Evolutionary conservation across 2,888 invertebrate species (phyloP), one percentile per base, ranked within the genome.

Genomic region (Andrena minutula): DNA sequence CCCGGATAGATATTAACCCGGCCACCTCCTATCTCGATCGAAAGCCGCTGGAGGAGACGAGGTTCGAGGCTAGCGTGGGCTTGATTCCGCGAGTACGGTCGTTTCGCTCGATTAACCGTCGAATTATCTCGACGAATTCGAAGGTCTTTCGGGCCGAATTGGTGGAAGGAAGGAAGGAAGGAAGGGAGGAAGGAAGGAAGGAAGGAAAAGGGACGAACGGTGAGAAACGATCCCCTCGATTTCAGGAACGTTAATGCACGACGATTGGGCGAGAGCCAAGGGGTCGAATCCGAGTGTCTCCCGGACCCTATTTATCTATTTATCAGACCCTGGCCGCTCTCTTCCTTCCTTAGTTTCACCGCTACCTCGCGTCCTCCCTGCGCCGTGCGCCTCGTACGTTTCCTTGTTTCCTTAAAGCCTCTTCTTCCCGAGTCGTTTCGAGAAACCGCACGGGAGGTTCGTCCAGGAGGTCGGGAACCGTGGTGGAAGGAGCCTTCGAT

Each of bases 51-150:
- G 47, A 41, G 58, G 61, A 41, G 47, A 26, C 41, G 23, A 49
- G 32, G 23, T 26, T 35, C 58, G 30, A 41, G 47, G 28, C 35
- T 10, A 23, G 53, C 30, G 64, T 28, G 51, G 79, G 23, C 69
- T 78, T 56, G 82, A 82, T 82, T 73, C 70, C 69, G 77, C 72
- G 84, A 84, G 75, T 63, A 66, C 79, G 75, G 78, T 80, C 82
- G 87, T 84, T 85, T 75, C 78, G 83, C 84, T 86, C 88, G 88
- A 89, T 89, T 89, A 89, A 89, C 86, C 85, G 85, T 85, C 87
- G 87, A 89, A 88, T 89, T 86, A 85, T 84, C 87, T 89, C 86
- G 86, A 86, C 84, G 88, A 82, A 84, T 88, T 87, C 86, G 86
- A 81, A 77, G 82, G 82, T 74, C 82, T 79, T 63, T 79, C 83